Evolutionary conservation across 2,888 invertebrate species (phyloP).

Genomic region (Sisyra terminalis): DNA sequence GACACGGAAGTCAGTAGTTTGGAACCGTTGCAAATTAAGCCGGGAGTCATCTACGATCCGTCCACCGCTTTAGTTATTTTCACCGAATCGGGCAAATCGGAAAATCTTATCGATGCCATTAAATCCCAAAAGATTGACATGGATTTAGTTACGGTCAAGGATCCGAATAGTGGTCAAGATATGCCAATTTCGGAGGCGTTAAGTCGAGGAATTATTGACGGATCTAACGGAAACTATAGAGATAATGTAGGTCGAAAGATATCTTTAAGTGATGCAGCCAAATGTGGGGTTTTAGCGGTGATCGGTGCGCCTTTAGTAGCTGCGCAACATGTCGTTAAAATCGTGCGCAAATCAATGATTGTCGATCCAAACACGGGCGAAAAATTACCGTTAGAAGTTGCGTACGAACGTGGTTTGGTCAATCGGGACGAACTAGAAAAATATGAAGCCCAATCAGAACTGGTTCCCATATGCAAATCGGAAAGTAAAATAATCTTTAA

Average conservation of each 20-base stretch:
- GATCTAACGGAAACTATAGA: slow-evolving; percentile 47
- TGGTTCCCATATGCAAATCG: slow-evolving; percentile 16
- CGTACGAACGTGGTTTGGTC: slow-evolving; percentile 59
- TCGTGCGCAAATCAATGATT: slow-evolving; percentile 42
- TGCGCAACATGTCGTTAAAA: slow-evolving; percentile 49
- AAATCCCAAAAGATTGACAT: slow-evolving; percentile 55
- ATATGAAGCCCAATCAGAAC: slow-evolving; percentile 30
- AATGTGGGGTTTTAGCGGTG: slow-evolving; percentile 59
- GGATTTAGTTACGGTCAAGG: slow-evolving; percentile 48
- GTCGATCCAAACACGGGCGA: slow-evolving; percentile 69
- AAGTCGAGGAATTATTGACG: slow-evolving; percentile 55
- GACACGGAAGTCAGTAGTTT: slow-evolving; percentile 28
- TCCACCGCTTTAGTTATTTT: slow-evolving; percentile 57
- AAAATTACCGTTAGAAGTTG: slow-evolving; percentile 63
- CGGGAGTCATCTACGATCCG: slow-evolving; percentile 64
- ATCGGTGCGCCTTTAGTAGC: slow-evolving; percentile 59
- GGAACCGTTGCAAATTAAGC: slow-evolving; percentile 55
- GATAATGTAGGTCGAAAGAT: slow-evolving; percentile 48
- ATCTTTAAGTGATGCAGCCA: slow-evolving; percentile 54
- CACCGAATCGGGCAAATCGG: slow-evolving; percentile 50
- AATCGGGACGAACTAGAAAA: slow-evolving; percentile 35
- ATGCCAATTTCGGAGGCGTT: slow-evolving; percentile 62
- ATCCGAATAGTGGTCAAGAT: slow-evolving; percentile 48
- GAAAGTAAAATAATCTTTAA: slow-evolving; percentile 23
- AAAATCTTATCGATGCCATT: slow-evolving; percentile 59